These are phyloP conservation scores for Parascotia fuliginaria DNA, from an alignment of 2,888 invertebrate genomes.

Conservation along the genomic window DNA sequence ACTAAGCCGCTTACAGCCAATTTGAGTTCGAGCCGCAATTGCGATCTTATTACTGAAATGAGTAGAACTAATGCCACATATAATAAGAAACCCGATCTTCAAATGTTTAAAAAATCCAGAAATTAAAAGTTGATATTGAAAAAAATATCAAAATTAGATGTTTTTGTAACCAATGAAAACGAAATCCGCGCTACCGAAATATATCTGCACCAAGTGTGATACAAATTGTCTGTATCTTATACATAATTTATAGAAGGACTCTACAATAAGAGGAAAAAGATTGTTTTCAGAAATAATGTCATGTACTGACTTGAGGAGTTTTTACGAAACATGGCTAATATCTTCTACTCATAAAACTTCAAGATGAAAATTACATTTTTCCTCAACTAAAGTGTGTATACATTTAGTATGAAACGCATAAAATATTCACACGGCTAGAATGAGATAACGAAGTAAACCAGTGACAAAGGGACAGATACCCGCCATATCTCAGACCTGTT, in stretches of 20 bases:
- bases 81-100: slow-evolving; percentile 10
- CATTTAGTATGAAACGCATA: slow-evolving; percentile 39
- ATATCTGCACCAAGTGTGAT: too few relatives aligned
- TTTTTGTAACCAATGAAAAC: too few relatives aligned
- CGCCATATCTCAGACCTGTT: slow-evolving; percentile 36
- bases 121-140: too few relatives aligned
- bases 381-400: slow-evolving; percentile 5
- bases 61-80: slow-evolving; percentile 35
- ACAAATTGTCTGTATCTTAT: too few relatives aligned
- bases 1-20: slow-evolving; percentile 54
- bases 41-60: slow-evolving; percentile 40
- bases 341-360: too few relatives aligned
- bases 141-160: too few relatives aligned
- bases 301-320: not conserved
- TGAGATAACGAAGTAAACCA: slow-evolving; percentile 43
- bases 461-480: slow-evolving; percentile 40
- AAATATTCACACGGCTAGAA: slow-evolving; percentile 37
- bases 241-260: too few relatives aligned
- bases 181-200: too few relatives aligned
- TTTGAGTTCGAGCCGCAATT: slow-evolving; percentile 44
- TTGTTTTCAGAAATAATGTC: too few relatives aligned
- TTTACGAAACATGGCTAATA: not conserved
- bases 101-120: too few relatives aligned
- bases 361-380: slow-evolving; percentile 7
- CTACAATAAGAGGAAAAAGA: too few relatives aligned